Percentiles rank a stretch among this genome's conserved stretches.
phyloP scores from a whole-genome alignment of 2,797 vertebrate species.

The Capromys pilorides region DNA sequence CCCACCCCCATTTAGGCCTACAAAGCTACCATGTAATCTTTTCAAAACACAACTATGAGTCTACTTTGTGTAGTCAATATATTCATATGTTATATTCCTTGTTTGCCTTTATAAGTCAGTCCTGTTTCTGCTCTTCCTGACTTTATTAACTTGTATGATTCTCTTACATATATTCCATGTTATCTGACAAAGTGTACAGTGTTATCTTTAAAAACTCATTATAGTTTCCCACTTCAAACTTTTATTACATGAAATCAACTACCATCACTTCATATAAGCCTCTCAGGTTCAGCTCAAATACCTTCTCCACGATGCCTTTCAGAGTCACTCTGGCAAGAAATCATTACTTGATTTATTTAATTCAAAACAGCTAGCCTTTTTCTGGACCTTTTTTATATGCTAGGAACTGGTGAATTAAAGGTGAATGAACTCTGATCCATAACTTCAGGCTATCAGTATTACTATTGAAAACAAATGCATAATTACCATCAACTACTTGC shows the following conservation, averaged over 20 bases:
- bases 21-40: background rate
- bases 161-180: background rate
- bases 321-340: slow-evolving; percentile 31
- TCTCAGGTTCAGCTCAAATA: slow-evolving; percentile 11
- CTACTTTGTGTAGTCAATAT: background rate
- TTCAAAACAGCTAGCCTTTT: background rate
- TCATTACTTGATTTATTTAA: slow-evolving; percentile 5
- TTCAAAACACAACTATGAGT: background rate
- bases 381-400: background rate
- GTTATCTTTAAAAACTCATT: slow-evolving; percentile 34
- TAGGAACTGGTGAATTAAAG: background rate
- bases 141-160: background rate
- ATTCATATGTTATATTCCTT: background rate
- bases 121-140: background rate
- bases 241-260: background rate
- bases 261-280: background rate
- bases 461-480: background rate
- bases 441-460: background rate
- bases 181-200: background rate
- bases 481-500: background rate
- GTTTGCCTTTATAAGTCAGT: background rate
- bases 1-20: background rate
- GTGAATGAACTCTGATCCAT: background rate
- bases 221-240: background rate
- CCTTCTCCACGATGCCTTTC: background rate